Conservation (phyloP, 2,888 invertebrate species). For the Lacanobia oleracea region DNA sequence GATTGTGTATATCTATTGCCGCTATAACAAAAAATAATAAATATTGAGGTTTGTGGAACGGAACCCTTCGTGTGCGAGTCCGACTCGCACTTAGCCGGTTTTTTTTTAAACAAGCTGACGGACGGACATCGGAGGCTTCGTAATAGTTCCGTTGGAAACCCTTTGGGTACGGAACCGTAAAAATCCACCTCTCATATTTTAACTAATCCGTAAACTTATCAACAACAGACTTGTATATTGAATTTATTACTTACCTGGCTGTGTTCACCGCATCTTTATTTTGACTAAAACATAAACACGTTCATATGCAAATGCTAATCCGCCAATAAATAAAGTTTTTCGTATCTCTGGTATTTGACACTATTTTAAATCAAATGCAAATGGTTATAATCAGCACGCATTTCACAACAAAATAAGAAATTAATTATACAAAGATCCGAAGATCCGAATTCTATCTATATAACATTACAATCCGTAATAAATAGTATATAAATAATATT, state of each 20-base stretch:
- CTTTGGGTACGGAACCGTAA: not conserved
- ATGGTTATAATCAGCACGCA: conserved; percentile 55
- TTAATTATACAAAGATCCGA: conserved; percentile 60
- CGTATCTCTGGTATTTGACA: conserved; percentile 59
- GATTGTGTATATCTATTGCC: too few species aligned
- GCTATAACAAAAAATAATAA: too few species aligned
- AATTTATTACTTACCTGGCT: conserved; percentile 37
- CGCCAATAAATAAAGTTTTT: conserved; percentile 58
- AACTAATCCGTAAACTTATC: conserved; percentile 6
- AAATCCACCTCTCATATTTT: not conserved
- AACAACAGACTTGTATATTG: conserved; percentile 20
- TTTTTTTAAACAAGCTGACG: too few species aligned
- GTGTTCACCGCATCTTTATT: conserved; percentile 38
- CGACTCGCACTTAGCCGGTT: too few species aligned
- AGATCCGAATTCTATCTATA: conserved; percentile 61
- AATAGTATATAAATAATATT: conserved; percentile 78
- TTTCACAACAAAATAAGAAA: conserved; percentile 68
- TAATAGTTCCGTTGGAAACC: too few species aligned
- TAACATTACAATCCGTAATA: conserved; percentile 71
- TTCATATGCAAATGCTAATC: conserved; percentile 59
- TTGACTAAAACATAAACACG: conserved; percentile 52
- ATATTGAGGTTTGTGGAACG: too few species aligned
- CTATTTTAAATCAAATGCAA: conserved; percentile 58
- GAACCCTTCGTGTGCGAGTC: too few species aligned
- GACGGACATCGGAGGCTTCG: too few species aligned